Evolutionary conservation across 1,140 invertebrate species (phyloP).

Genomic region (Saccostrea cuccullata): DNA sequence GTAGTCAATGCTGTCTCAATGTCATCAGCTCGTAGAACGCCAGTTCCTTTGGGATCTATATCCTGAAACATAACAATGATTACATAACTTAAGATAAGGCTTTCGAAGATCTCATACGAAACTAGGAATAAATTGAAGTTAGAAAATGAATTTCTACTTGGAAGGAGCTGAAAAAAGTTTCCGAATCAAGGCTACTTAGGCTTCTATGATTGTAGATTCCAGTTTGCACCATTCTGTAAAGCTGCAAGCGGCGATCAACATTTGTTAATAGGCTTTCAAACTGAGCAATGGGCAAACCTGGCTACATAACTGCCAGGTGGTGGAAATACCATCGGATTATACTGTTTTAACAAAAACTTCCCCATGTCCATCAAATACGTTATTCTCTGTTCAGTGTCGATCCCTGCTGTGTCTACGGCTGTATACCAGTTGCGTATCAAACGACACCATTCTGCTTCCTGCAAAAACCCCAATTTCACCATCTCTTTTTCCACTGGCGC

Average conservation of each 20-base stretch:
- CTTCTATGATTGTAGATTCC: not conserved
- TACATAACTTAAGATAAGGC: too few species aligned
- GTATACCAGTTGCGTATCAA: not conserved
- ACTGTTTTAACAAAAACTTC: not conserved
- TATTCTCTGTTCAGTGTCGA: too few species aligned
- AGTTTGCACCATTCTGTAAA: conserved; percentile 3
- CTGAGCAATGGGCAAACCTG: conserved; percentile 43
- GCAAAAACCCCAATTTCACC: not conserved
- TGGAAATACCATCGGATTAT: not conserved
- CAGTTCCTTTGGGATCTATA: too few species aligned
- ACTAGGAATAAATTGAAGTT: too few species aligned
- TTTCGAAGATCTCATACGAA: too few species aligned
- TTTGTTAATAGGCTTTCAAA: conserved; percentile 34
- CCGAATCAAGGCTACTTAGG: too few species aligned
- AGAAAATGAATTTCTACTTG: too few species aligned
- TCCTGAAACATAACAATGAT: too few species aligned
- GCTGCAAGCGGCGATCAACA: conserved; percentile 28
- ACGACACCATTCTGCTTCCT: conserved; percentile 1
- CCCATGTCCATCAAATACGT: too few species aligned
- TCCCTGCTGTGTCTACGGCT: not conserved
- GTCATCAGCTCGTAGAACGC: too few species aligned
- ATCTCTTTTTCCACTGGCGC: not conserved
- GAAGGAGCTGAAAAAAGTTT: too few species aligned
- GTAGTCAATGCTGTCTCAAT: too few species aligned
- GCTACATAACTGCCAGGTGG: conserved; percentile 4